Base-by-base conservation (phyloP, 2,888 invertebrate species). In the Spilarctia lutea region DNA sequence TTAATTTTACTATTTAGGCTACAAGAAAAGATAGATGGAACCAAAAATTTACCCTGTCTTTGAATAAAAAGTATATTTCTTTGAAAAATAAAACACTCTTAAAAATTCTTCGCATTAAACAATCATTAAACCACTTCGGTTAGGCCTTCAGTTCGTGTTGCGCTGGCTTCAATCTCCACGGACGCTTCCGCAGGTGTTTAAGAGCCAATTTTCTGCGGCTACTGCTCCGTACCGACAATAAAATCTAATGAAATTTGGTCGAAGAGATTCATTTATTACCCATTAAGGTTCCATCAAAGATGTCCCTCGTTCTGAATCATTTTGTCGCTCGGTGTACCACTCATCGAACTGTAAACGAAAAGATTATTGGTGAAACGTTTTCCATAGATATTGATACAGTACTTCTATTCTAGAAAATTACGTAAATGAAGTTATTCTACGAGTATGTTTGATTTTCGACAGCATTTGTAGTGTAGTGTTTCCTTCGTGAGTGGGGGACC, bases 171-270 rank as follows among this genome's bases (percentile, higher is more conserved):
- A 18, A 70, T 60, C 60, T 48, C 48, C 8, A 39, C 39, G 35
- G 11, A 70, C 39, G 65, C n/a, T 52, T 42, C 39, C 35, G 11
- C 27, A 74, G 75, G 83, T 83, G 77, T 75, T 65, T 63, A 68
- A 33, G 74, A 81, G 77, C 78, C 81, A 83, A 88, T 88, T 87
- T 84, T 72, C 75, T 67, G 80, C 77, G 83, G 75, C 81, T 81
- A 79, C 79, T 80, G 79, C 79, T 80, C 80, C 81, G 80, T 80
- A 75, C 77, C 79, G 27, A 81, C 71, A 88, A 88, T 87, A 85
- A 87, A 84, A 82, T 75, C 81, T 89, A 91, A 92, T 92, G 86
- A 92, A 91, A 91, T 91, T 91, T 89, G 82, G 86, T 83, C 78
- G 81, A 75, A 82, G 82, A 87, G 86, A 89, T 90, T 88, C 87